Evolutionary conservation across 2,888 invertebrate species (phyloP), one percentile per base, ranked within the genome.

Genomic region (Cotesia congregata): DNA sequence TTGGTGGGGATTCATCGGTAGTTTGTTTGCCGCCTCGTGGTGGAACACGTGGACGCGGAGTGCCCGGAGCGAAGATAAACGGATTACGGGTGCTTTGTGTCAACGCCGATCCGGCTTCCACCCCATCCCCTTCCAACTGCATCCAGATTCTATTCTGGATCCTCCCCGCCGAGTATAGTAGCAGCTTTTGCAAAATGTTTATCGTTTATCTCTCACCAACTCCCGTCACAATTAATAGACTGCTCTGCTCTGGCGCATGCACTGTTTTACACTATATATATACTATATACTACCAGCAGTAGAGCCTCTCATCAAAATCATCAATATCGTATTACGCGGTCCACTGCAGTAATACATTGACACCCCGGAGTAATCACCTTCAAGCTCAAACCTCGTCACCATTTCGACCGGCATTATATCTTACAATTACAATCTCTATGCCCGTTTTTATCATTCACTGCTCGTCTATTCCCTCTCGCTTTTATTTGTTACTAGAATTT

Each of bases 1-100:
- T 30, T 30, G 30, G 30, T 30, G 30, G 30, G 30, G 30, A 30
- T 30, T 30, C 30, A 30, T 30, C 30, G 2, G 30, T 30, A 30
- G 30, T 30, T 30, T 30, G 50, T 50, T 50, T 70, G 75, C 70
- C 40, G 76, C 71, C 72, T 68, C 75, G 76, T 76, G 72, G 76
- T 76, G 72, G 74, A 80, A 80, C 80, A 82, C 82, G 80, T 82
- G 80, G 80, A 80, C 79, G 75, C 81, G 83, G 83, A 82, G 84
- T 84, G 86, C 85, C 85, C 86, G 83, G 84, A 85, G 85, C 86
- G 87, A 85, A 89, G 89, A 89, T 89, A 89, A 89, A 89, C 88
- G 89, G 89, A 89, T 89, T 89, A 89, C 87, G 88, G 88, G 80
- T 86, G 89, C 89, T 89, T 89, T 89, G 89, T 89, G 88, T 89